phyloP scores from a whole-genome alignment of 2,797 vertebrate genomes.

The Pachyuromys duprasi region DNA sequence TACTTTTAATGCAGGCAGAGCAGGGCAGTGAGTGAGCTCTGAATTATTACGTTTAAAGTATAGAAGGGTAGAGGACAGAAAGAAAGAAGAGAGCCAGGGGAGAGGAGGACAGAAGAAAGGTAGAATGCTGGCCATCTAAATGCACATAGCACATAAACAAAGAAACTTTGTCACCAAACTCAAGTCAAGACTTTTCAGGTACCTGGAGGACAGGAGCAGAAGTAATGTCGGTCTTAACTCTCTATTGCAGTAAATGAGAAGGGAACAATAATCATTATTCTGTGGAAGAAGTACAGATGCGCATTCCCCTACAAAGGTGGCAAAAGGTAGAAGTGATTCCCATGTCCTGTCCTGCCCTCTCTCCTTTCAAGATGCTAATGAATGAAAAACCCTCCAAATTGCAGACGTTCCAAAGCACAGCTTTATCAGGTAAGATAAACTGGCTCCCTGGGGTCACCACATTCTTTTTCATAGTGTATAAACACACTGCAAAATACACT shows the following conservation, averaged over 20 bases:
- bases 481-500: background rate
- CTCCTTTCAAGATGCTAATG: background rate
- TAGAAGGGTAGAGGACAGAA: too few relatives aligned
- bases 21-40: background rate
- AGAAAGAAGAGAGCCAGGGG: background rate
- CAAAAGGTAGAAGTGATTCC: background rate
- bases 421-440: background rate
- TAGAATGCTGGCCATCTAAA: background rate
- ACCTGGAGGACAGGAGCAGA: background rate
- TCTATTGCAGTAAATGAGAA: background rate
- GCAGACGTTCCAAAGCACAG: background rate
- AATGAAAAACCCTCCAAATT: background rate
- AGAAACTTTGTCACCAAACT: background rate
- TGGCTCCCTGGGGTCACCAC: background rate
- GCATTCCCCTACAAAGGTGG: background rate
- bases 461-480: background rate
- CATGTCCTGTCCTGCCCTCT: background rate
- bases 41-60: background rate
- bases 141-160: background rate
- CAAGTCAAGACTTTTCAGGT: background rate
- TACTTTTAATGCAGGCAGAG: background rate
- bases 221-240: background rate
- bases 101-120: background rate
- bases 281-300: background rate
- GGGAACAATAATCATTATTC: background rate